Percentiles rank a stretch among this genome's conserved stretches.
Conservation (phyloP, 2,113 vertebrate species). For the Chitala chitala region DNA sequence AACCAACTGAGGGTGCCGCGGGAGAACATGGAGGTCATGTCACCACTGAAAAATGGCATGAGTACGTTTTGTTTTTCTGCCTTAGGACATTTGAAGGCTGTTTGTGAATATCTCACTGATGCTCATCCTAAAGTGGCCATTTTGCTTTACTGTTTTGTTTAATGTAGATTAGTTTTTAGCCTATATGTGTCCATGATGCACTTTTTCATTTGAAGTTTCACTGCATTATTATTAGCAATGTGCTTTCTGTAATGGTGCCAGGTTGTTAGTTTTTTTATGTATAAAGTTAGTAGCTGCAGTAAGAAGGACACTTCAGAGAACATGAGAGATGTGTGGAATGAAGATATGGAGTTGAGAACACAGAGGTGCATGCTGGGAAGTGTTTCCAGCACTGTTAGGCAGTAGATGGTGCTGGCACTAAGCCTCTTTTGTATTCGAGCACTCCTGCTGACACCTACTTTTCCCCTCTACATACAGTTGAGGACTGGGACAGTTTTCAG, state of each 20-base stretch:
- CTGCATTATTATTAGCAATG: too few relatives aligned
- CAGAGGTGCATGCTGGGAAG: not conserved
- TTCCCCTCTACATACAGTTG: slow-evolving; percentile 68
- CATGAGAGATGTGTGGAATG: not conserved
- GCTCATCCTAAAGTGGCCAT: too few relatives aligned
- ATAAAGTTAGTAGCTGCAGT: too few relatives aligned
- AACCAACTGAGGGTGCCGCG: slow-evolving; percentile 91
- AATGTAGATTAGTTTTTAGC: too few relatives aligned
- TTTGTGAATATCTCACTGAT: too few relatives aligned
- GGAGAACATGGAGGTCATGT: slow-evolving; percentile 95
- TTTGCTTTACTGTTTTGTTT: too few relatives aligned
- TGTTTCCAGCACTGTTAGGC: not conserved
- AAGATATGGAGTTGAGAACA: not conserved
- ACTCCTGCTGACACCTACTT: slow-evolving; percentile 1
- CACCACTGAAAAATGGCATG: slow-evolving; percentile 97
- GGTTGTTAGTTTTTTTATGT: too few relatives aligned
- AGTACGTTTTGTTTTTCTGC: slow-evolving; percentile 65
- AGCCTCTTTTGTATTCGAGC: too few relatives aligned
- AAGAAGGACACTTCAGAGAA: not conserved
- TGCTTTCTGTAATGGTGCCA: too few relatives aligned
- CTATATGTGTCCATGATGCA: not conserved
- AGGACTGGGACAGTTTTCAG: slow-evolving; percentile 99
- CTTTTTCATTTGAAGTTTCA: not conserved
- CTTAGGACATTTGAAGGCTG: too few relatives aligned
- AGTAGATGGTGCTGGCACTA: not conserved